Evolutionary conservation across 2,113 vertebrate genomes (phyloP).

Genomic region (Motacilla alba): DNA sequence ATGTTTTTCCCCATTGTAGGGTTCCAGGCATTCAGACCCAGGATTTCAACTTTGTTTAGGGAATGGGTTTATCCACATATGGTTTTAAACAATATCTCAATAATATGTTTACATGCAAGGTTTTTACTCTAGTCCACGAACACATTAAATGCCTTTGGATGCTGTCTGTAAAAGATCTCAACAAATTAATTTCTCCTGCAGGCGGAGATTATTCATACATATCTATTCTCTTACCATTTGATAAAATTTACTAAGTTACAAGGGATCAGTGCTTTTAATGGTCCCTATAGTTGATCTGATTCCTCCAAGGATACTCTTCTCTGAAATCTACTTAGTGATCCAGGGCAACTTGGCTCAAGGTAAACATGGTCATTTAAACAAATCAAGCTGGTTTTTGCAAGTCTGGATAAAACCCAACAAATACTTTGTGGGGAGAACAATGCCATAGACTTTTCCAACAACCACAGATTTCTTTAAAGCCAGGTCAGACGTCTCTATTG

Average conservation of each 20-base stretch:
- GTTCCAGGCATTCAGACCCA: neutral
- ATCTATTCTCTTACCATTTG: neutral
- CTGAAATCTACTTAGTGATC: neutral
- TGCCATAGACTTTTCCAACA: neutral
- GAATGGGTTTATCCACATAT: neutral
- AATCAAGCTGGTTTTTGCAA: neutral
- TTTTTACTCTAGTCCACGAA: neutral
- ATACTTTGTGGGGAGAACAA: neutral
- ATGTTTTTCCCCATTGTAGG: neutral
- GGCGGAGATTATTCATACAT: neutral
- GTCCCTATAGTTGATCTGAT: neutral
- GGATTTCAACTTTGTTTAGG: neutral
- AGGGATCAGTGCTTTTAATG: neutral
- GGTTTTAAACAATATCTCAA: neutral
- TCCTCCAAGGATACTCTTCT: neutral
- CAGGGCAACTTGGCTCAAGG: neutral
- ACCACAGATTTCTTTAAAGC: neutral
- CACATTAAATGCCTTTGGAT: neutral
- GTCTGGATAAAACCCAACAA: neutral
- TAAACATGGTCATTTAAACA: neutral
- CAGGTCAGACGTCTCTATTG: neutral
- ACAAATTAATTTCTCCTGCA: neutral
- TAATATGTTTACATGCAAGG: neutral
- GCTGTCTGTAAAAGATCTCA: neutral
- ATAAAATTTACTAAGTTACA: neutral